Base-by-base conservation (phyloP, 2,797 vertebrate genomes). In the Pipistrellus pygmaeus region DNA sequence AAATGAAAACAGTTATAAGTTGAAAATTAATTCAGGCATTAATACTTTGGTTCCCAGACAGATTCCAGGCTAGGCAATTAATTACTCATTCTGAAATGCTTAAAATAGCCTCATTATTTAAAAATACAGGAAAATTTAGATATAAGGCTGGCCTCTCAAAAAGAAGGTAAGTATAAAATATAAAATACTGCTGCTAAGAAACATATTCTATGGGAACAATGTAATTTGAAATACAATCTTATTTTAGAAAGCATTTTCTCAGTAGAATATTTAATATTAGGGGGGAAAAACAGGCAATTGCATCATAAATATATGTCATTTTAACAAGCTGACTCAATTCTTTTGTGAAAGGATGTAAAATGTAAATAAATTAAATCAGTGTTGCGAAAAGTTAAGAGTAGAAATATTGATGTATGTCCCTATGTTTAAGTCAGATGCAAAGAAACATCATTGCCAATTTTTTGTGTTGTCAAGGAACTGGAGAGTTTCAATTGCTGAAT, bases 1-100 rank as follows among this genome's bases (percentile, higher is more conserved):
- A 94, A 97, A 97, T 88, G 62, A 97, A 98, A 98, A 97, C 95
- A 96, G 94, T 97, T 98, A 88, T 90, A 94, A 97, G 85, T 91
- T 95, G 96, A 97, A 97, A 97, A 97, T 98, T 97, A 97, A 97
- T 97, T 96, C 96, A 96, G 83, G 95, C 96, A 97, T 86, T 97
- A 95, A 88, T 93, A 93, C 97, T 97, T 96, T 96, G 88, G 90
- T 94, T 96, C 84, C 73, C 73, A 90, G 96, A 96, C 44, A 51
- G 86, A 94, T 97, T 97, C 93, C 82, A 93, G 91, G 91, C 71
- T 55, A 80, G 20, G 94, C 68, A 91, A 96, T 95, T 97, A 96
- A 97, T 97, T 97, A 94, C 90, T 93, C 72, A 87, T 93, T 94
- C 86, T 92, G 72, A 94, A 96, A 94, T 88, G 51, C 80, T 97